Percentiles rank a stretch among this genome's conserved stretches.
Evolutionary conservation across 2,888 invertebrate species (phyloP).

Genomic region (Meteorus colon): DNA sequence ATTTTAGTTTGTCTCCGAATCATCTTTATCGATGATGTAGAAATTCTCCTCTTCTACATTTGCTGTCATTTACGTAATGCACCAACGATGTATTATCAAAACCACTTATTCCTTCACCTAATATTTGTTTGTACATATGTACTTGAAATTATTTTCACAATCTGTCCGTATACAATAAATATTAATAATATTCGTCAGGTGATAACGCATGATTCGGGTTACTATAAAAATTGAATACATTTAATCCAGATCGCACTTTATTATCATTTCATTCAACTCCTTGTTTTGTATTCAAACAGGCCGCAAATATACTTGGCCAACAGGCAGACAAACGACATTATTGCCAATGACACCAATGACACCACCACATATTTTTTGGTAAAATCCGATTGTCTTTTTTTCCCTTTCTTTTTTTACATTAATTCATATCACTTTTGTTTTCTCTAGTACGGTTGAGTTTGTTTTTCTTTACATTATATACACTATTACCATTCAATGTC

Average conservation of each 20-base stretch:
- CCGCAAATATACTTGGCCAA: not conserved
- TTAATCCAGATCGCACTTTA: slow-evolving; percentile 16
- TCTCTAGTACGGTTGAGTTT: slow-evolving; percentile 30
- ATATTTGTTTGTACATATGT: slow-evolving; percentile 11
- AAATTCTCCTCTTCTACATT: not conserved
- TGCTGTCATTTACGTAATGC: not conserved
- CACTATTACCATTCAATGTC: slow-evolving; percentile 44
- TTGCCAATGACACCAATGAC: not conserved
- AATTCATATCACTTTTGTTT: slow-evolving; percentile 29
- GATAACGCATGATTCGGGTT: not conserved
- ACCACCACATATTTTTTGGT: not conserved
- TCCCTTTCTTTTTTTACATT: slow-evolving; percentile 14
- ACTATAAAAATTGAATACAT: slow-evolving; percentile 23
- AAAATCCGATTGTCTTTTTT: not conserved
- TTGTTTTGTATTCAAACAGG: not conserved
- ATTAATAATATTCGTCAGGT: slow-evolving; percentile 10
- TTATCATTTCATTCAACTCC: not conserved
- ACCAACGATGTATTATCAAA: not conserved
- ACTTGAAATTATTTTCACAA: not conserved
- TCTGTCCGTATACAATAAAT: slow-evolving; percentile 41
- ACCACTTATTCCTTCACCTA: not conserved
- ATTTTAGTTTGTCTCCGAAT: not conserved
- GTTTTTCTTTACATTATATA: slow-evolving; percentile 52
- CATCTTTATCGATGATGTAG: not conserved
- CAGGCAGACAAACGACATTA: not conserved